phyloP scores from a whole-genome alignment of 2,113 vertebrate species.

The Xerus inauris region DNA sequence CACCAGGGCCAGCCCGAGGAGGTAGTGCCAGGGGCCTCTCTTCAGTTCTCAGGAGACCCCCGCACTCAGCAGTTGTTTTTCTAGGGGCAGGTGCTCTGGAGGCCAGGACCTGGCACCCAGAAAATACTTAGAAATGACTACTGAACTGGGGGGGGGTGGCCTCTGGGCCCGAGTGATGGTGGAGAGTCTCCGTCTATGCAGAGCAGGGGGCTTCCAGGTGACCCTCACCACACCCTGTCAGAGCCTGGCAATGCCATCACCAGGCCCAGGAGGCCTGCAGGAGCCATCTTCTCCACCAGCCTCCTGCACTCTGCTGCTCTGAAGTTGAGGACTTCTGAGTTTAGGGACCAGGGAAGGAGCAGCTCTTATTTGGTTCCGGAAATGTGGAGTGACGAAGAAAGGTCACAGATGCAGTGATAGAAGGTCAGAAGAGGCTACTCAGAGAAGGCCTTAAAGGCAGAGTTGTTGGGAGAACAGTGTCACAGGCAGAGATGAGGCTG shows the following conservation, averaged over 20 bases:
- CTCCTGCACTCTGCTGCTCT: background rate
- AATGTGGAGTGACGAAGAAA: background rate
- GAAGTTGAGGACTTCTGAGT: background rate
- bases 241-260: background rate
- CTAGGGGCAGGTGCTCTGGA: background rate
- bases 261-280: no score
- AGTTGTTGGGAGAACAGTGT: background rate
- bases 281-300: background rate
- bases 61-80: background rate
- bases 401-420: background rate
- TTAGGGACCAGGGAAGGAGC: background rate
- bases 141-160: fast-evolving
- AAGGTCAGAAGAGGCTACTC: background rate
- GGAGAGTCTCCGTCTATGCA: no score
- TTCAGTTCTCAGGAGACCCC: background rate
- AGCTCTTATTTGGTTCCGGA: background rate
- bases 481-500: background rate
- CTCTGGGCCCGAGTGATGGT: background rate
- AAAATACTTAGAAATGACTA: background rate
- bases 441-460: no score
- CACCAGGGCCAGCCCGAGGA: fast-evolving
- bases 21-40: fast-evolving
- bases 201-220: background rate
- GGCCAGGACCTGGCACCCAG: background rate
- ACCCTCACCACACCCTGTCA: background rate